Percentiles rank a stretch among this genome's conserved stretches.
Evolutionary conservation across 2,113 vertebrate species (phyloP).

Genomic region (Vombatus ursinus): DNA sequence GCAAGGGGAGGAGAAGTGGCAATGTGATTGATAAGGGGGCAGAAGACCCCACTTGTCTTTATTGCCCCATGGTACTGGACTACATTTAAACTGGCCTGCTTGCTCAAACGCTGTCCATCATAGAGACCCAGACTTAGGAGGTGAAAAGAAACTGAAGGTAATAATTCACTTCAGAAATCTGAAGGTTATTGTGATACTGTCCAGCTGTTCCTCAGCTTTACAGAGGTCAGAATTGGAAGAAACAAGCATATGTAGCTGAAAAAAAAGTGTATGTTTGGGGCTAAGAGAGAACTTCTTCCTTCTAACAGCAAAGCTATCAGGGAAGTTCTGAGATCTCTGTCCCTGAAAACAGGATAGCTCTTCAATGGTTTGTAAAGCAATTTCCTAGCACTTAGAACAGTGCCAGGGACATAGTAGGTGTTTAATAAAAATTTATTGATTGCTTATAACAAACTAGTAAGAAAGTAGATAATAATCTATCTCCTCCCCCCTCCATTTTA

Average conservation of each 20-base stretch:
- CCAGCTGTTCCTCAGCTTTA: neutral
- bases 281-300: neutral
- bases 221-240: neutral
- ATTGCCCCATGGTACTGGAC: conserved; percentile 8
- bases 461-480: neutral
- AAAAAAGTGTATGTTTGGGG: neutral
- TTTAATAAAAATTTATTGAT: neutral
- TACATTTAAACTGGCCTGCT: neutral
- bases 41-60: neutral
- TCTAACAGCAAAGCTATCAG: neutral
- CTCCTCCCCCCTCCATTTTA: neutral
- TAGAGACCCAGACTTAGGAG: conserved; percentile 8
- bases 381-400: neutral
- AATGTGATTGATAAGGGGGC: conserved; percentile 21
- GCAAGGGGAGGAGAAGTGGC: neutral
- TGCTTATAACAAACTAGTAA: neutral
- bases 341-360: neutral
- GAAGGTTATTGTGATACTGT: neutral
- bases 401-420: neutral
- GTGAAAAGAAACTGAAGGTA: neutral
- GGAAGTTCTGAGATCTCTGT: neutral
- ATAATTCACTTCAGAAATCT: neutral
- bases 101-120: conserved; percentile 40
- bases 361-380: neutral
- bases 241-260: neutral